A percentile compares a stretch with the other conserved stretches of the same genome.
Evolutionary conservation across 1,140 invertebrate species (phyloP).

Genomic region (Caenorhabditis latens): DNA sequence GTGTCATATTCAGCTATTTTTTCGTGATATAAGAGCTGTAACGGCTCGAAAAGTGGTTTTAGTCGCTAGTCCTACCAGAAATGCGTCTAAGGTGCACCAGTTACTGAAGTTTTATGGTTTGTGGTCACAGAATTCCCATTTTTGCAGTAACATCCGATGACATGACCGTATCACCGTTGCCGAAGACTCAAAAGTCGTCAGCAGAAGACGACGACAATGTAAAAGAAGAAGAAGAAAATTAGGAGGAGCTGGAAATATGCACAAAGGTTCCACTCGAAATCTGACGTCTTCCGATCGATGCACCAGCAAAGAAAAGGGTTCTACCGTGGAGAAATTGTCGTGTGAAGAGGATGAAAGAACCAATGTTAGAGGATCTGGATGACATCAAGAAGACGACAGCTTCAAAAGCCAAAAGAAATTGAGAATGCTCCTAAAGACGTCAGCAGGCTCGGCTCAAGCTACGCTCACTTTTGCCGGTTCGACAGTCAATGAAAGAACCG

Average conservation of each 20-base stretch:
- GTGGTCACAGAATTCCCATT: background rate
- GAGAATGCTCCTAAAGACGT: background rate
- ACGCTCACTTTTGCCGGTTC: background rate
- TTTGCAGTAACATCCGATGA: background rate
- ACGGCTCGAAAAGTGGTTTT: too few relatives aligned
- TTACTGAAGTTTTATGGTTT: slow-evolving; percentile 3
- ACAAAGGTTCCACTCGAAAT: background rate
- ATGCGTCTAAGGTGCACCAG: too few relatives aligned
- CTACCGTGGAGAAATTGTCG: background rate
- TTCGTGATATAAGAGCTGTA: too few relatives aligned
- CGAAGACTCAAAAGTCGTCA: too few relatives aligned
- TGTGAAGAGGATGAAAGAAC: background rate
- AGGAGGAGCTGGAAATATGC: too few relatives aligned
- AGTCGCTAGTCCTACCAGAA: too few relatives aligned
- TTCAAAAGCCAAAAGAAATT: background rate
- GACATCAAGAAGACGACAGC: too few relatives aligned
- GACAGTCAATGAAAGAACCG: too few relatives aligned
- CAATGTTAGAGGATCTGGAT: background rate
- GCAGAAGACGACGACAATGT: background rate
- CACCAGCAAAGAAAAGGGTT: background rate
- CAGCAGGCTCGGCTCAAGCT: background rate
- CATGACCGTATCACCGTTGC: too few relatives aligned
- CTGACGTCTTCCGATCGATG: background rate
- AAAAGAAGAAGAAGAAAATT: background rate
- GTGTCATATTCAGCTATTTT: too few relatives aligned